Evolutionary conservation across 1,140 invertebrate species (phyloP).

Genomic region (Hypsibius dujardini): DNA sequence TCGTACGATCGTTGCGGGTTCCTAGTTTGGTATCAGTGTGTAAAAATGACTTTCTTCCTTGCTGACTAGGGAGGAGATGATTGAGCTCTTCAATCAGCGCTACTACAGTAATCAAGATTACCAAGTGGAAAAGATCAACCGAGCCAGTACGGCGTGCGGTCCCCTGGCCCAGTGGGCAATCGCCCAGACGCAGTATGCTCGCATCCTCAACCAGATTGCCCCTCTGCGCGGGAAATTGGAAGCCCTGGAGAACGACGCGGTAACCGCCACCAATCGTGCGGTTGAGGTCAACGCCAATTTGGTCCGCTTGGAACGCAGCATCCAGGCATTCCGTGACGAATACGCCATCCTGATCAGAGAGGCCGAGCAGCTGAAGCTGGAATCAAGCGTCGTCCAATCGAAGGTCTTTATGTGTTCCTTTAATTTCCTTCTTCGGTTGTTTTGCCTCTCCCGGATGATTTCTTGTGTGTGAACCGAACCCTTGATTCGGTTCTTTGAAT

Average conservation of each 20-base stretch:
- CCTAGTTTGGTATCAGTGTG: constrained; percentile 24
- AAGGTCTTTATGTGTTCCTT: constrained; percentile 42
- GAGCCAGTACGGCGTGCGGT: constrained; percentile 94
- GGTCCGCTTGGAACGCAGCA: constrained; percentile 74
- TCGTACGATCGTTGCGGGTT: constrained; percentile 47
- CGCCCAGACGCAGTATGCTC: constrained; percentile 94
- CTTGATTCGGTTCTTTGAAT: no score
- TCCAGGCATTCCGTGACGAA: constrained; percentile 93
- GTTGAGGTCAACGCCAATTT: constrained; percentile 83
- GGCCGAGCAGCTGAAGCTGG: constrained; percentile 92
- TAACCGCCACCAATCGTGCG: constrained; percentile 74
- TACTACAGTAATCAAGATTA: constrained; percentile 95
- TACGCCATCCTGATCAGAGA: constrained; percentile 95
- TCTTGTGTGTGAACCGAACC: no score
- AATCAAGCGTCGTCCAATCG: constrained; percentile 87
- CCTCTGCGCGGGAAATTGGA: constrained; percentile 80
- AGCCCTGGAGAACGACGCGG: constrained; percentile 71
- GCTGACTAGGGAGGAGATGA: constrained; percentile 37
- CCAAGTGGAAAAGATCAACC: constrained; percentile 96
- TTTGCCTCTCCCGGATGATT: no score
- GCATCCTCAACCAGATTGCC: constrained; percentile 96
- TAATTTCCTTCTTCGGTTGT: no score
- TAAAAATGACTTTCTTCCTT: no score
- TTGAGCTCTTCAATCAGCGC: constrained; percentile 81
- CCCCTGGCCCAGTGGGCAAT: constrained; percentile 99